Evolutionary conservation across 2,888 invertebrate species (phyloP).

Genomic region (Drosophila emarginata): DNA sequence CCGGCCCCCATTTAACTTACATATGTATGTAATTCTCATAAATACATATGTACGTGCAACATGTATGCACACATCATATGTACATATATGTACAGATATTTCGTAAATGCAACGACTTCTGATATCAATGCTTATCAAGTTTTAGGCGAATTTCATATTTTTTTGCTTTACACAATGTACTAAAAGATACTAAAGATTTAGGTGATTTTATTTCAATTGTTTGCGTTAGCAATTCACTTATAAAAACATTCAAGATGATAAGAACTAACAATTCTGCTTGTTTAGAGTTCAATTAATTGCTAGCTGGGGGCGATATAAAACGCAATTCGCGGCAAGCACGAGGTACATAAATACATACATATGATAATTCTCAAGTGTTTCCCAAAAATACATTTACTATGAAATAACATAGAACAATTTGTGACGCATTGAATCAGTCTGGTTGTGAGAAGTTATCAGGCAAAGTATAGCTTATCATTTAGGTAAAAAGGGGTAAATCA

Average conservation of each 20-base stretch:
- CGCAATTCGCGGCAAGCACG: slow-evolving; percentile 53
- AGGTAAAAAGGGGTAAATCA: background rate
- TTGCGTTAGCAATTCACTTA: background rate
- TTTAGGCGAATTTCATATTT: background rate
- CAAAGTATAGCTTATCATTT: background rate
- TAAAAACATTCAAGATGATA: background rate
- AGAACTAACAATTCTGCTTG: background rate
- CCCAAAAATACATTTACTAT: slow-evolving; percentile 42
- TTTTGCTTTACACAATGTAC: background rate
- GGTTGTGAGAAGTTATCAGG: slow-evolving; percentile 39
- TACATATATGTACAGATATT: background rate
- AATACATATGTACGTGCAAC: background rate
- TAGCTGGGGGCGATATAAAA: slow-evolving; percentile 37
- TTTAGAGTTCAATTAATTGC: slow-evolving; percentile 10
- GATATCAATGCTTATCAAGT: background rate
- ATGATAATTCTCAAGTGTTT: slow-evolving; percentile 41
- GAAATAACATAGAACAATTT: slow-evolving; percentile 38
- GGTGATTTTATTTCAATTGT: background rate
- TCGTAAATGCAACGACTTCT: background rate
- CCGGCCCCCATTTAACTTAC: too few species aligned
- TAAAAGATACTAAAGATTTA: background rate
- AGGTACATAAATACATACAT: too few species aligned
- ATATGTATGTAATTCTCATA: slow-evolving; percentile 5
- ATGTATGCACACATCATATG: background rate
- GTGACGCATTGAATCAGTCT: slow-evolving; percentile 57